Conservation (phyloP, 2,797 vertebrate genomes). For the Anolis apletophallus region DNA sequence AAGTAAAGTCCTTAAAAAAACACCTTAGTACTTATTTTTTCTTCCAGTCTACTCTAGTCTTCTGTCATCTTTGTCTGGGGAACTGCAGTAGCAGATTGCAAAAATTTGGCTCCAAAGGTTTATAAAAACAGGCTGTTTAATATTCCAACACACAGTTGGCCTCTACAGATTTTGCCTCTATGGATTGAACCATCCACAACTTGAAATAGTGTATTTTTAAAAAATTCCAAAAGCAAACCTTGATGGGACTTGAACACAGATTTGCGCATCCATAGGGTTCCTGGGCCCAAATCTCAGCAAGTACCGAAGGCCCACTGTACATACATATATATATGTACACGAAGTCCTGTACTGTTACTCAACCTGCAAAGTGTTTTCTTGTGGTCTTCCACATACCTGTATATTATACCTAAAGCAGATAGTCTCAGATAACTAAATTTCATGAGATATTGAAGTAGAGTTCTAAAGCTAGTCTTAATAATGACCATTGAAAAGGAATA, state of each 20-base stretch:
- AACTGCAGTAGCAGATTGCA: background rate
- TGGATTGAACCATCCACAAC: too few species aligned
- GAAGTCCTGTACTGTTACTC: background rate
- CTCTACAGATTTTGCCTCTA: too few species aligned
- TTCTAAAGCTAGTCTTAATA: background rate
- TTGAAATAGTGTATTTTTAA: too few species aligned
- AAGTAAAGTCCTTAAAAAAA: slow-evolving; percentile 12
- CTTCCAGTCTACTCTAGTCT: background rate
- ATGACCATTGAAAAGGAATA: background rate
- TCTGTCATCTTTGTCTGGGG: background rate
- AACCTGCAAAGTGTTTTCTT: background rate
- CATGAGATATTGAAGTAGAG: background rate
- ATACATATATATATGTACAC: background rate
- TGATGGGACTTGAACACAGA: too few species aligned
- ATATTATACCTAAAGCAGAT: background rate
- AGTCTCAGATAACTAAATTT: background rate
- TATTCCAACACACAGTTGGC: too few species aligned
- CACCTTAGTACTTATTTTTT: background rate
- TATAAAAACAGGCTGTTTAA: background rate
- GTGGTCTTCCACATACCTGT: background rate
- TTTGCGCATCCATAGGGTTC: too few species aligned
- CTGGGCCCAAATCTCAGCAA: too few species aligned
- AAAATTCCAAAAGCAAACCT: too few species aligned
- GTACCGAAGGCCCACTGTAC: background rate
- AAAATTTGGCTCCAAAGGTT: background rate